Evolutionary conservation across 2,797 vertebrate genomes (phyloP), one percentile per base, ranked within the genome.

Genomic region (Argya squamiceps): DNA sequence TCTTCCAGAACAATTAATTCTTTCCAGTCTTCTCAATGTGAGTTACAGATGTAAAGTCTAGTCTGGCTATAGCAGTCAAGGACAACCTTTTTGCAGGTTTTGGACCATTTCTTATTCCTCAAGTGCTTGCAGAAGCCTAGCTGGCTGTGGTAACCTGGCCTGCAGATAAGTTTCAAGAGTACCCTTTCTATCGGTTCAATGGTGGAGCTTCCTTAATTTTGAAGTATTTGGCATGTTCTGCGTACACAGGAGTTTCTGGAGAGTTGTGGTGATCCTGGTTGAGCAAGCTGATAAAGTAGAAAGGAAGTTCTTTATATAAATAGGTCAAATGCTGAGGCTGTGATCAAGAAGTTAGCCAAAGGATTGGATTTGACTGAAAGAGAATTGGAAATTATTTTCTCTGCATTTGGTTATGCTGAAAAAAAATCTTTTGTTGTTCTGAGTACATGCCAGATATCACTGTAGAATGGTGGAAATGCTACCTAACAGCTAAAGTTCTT

Each of bases 1-100:
- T 93, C 70, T 91, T 95, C 70, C 92, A 94, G 92, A 96, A 92
- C 84, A 95, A 92, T 96, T 94, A 68, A 87, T 96, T 94, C 75
- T 95, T 92, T 95, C 65, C 94, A 95, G 41, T 88, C 82, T 89
- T 73, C 36, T 88, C 3, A 0, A 47, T 65, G 83, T 3, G 6
- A 87, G 50, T 69, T 95, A 76, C 77, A 81, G 50, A 83, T 86
- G 60, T 65, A 69, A 81, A 91, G 36, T 24, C 79, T 62, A 74
- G 30, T 32, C 23, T 91, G 68, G 11, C 29, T 80, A 4, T 20
- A 69, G 46, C 41, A 88, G 59, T 79, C 44, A 84, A 93, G 63
- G 65, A 55, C 59, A 89, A 68, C 8, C 2, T 73, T 92, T 82
- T 76, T 64, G 29, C 27, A 91, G 36, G 13, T 91, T 91, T 94